Percentiles rank a stretch among this genome's conserved stretches.
Evolutionary conservation across 2,888 invertebrate genomes (phyloP).

Genomic region (Scaptomyza caliginosa): DNA sequence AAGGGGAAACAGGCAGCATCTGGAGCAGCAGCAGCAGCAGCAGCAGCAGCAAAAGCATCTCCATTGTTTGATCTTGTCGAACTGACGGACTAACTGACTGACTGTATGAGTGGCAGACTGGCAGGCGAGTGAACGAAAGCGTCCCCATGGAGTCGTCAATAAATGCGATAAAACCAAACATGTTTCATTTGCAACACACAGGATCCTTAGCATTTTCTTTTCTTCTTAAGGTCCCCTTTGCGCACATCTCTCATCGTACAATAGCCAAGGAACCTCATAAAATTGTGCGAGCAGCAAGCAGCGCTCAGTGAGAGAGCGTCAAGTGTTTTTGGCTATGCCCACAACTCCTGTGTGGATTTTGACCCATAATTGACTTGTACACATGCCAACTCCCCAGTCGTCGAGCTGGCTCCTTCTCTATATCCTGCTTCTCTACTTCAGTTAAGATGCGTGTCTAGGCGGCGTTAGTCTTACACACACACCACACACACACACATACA

Average conservation of each 20-base stretch:
- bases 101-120: not conserved
- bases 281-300: conserved; percentile 41
- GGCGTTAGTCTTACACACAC: conserved; percentile 40
- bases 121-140: conserved; percentile 49
- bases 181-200: conserved; percentile 72
- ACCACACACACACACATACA: not conserved
- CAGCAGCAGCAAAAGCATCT: conserved; percentile 37
- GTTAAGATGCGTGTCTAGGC: conserved; percentile 59
- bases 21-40: conserved; percentile 23
- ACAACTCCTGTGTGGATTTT: conserved; percentile 72
- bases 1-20: conserved; percentile 16
- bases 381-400: conserved; percentile 65
- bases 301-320: conserved; percentile 8
- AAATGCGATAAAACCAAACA: conserved; percentile 80
- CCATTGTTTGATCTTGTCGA: conserved; percentile 68
- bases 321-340: conserved; percentile 40
- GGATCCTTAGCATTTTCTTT: conserved; percentile 10
- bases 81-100: conserved; percentile 17
- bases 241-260: conserved; percentile 55
- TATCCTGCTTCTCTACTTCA: conserved; percentile 4
- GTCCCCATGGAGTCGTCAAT: conserved; percentile 78
- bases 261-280: conserved; percentile 41
- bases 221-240: not conserved
- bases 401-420: conserved; percentile 19
- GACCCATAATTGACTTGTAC: conserved; percentile 80